Evolutionary conservation across 2,888 invertebrate genomes (phyloP).

Genomic region (Philonicus albiceps): DNA sequence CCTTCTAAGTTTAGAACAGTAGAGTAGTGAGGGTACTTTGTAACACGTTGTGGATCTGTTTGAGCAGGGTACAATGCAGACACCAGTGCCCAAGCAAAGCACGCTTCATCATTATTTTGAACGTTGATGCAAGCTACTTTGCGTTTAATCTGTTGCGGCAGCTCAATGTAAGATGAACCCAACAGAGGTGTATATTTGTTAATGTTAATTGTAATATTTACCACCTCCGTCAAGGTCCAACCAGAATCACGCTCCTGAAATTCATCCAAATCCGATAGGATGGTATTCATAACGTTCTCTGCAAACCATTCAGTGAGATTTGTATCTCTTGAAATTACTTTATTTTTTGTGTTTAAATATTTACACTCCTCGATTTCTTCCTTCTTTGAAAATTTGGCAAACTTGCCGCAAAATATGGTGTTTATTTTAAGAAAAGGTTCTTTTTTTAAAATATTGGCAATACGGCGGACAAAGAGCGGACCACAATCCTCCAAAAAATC

Average conservation of each 20-base stretch:
- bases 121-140: not conserved
- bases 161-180: constrained; percentile 6
- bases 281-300: not conserved
- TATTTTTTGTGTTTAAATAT: constrained; percentile 18
- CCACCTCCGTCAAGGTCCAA: not conserved
- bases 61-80: not conserved
- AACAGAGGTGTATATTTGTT: constrained; percentile 11
- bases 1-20: constrained; percentile 17
- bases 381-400: not conserved
- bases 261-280: not conserved
- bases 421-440: constrained; percentile 8
- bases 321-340: constrained; percentile 18
- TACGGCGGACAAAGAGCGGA: not conserved
- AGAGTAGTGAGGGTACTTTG: constrained; percentile 1
- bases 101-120: constrained; percentile 4
- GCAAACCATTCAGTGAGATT: not conserved
- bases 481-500: not conserved
- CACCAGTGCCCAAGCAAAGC: constrained; percentile 3
- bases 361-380: not conserved
- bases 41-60: not conserved
- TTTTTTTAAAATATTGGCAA: constrained; percentile 8
- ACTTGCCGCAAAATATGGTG: not conserved
- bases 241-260: not conserved
- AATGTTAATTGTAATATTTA: not conserved
- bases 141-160: too few species aligned